Base-by-base conservation (phyloP, 1,140 invertebrate genomes). In the Melipona quadrifasciata region DNA sequence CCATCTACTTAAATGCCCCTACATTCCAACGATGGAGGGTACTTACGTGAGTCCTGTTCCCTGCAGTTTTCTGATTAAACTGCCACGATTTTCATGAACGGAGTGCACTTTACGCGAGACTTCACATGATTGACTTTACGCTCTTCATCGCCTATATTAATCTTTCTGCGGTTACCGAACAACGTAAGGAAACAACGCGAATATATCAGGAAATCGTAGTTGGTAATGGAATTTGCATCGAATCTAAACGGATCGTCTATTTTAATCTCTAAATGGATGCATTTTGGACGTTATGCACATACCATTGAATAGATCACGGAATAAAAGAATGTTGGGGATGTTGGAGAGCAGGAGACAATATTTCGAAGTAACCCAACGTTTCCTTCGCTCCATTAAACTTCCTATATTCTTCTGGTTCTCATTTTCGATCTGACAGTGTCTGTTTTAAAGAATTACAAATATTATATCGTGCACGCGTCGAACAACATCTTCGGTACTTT, bases 1-100 rank as follows among this genome's bases (percentile, higher is more conserved):
- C 85, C 82, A 90, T 90, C 89, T 90, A 89, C 89, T 91, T 91
- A 91, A 91, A 90, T 90, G 90, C 75, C 89, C 89, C 83, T 86
- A 78, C 89, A 81, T 84, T 83, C 89, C 82, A 68, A n/a, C 86
- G 77, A 84, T 77, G 75, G 87, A 90, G 85, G 87, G 80, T 80
- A 80, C 83, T 90, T 85, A 86, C 74, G 82, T 65, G 80, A 78
- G 57, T 65, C 27, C 68, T 80, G 67, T 80, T 70, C 78, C 65
- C 78, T 79, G 82, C 86, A 90, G 87, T 90, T 90, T 87, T 90
- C 90, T 89, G 90, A 90, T 90, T 90, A 90, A 90, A 90, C 89
- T 87, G 84, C 86, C 31, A 80, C 88, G 83, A 89, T 89, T 87
- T 84, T 85, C 82, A 82, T 67, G 80, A 61, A 85, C 78, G 70